Conservation (phyloP, 2,113 vertebrate genomes). For the Hippocampus zosterae region DNA sequence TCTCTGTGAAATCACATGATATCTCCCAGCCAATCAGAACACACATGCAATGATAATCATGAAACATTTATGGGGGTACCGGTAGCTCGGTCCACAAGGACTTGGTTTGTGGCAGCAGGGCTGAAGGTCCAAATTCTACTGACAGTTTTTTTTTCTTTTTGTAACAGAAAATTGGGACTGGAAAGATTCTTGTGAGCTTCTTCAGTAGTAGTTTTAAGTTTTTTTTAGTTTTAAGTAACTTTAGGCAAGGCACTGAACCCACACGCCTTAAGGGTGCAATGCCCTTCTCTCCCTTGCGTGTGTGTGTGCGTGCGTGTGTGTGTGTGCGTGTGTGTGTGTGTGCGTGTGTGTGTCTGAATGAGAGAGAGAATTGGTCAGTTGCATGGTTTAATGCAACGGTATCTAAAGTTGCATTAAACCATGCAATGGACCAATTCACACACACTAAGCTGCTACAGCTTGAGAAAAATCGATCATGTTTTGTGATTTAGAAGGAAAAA, state of each 20-base stretch:
- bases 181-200: not conserved
- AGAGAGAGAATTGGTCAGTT: not conserved
- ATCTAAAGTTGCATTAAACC: too few relatives aligned
- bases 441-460: not conserved
- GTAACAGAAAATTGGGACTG: not conserved
- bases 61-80: not conserved
- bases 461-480: not conserved
- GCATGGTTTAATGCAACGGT: not conserved
- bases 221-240: too few relatives aligned
- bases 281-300: not conserved
- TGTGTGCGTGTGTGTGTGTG: too few relatives aligned
- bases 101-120: not conserved
- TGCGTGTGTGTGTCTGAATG: not conserved
- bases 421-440: too few relatives aligned
- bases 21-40: not conserved
- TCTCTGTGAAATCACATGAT: not conserved
- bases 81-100: not conserved
- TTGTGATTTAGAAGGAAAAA: not conserved
- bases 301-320: too few relatives aligned
- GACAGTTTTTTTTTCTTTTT: not conserved
- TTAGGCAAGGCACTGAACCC: not conserved
- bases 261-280: not conserved
- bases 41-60: not conserved
- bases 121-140: not conserved
- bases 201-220: too few relatives aligned